Evolutionary conservation across 2,888 invertebrate genomes (phyloP).

Genomic region (Heliconius hortense): DNA sequence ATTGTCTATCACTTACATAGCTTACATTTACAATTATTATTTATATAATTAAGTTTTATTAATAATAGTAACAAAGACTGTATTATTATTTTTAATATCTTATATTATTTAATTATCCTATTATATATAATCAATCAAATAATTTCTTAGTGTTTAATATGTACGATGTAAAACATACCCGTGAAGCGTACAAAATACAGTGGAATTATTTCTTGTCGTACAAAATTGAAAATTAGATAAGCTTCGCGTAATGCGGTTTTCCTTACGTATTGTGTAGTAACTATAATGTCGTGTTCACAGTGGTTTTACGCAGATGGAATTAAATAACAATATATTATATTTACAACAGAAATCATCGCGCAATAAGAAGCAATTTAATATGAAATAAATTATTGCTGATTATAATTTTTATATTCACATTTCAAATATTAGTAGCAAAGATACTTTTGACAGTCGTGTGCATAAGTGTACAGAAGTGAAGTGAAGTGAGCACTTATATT

Average conservation of each 20-base stretch:
- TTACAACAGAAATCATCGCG: background rate
- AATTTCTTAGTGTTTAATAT: background rate
- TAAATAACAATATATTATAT: conserved; percentile 15
- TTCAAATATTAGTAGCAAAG: background rate
- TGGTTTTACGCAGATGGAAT: conserved; percentile 11
- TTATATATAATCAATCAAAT: background rate
- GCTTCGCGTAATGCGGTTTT: conserved; percentile 31
- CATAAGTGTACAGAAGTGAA: conserved; percentile 17
- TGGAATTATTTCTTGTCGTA: conserved; percentile 18
- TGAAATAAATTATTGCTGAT: background rate
- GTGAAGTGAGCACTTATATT: conserved; percentile 28
- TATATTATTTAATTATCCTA: background rate
- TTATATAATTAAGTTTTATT: background rate
- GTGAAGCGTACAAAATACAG: background rate
- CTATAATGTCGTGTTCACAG: conserved; percentile 6
- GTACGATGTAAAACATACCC: background rate
- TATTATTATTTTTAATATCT: background rate
- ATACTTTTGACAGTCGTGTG: conserved; percentile 22
- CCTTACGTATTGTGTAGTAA: conserved; percentile 23
- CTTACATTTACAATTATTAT: conserved; percentile 3
- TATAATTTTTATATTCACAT: background rate
- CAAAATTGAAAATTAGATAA: conserved; percentile 25
- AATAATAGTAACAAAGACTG: background rate
- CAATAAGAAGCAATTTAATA: background rate
- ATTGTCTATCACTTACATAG: background rate